These are phyloP conservation scores for Notodonta ziczac DNA, from an alignment of 2,888 invertebrate genomes.

Conservation along the genomic window DNA sequence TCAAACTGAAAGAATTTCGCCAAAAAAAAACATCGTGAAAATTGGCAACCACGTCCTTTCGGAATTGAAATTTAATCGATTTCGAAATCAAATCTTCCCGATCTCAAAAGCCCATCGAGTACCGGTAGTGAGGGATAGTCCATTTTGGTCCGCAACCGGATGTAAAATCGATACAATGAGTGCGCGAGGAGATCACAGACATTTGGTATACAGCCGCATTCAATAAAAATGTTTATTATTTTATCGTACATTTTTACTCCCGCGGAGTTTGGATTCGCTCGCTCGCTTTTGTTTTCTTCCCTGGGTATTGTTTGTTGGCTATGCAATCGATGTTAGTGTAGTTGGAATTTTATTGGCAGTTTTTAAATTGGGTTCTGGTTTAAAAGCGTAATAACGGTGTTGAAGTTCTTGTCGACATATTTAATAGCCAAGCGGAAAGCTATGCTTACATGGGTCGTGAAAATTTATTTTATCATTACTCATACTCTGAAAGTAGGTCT, in stretches of 20 bases:
- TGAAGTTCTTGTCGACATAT: too few relatives aligned
- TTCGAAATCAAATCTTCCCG: slow-evolving; percentile 1
- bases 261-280: slow-evolving; percentile 9
- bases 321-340: slow-evolving; percentile 11
- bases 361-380: background rate
- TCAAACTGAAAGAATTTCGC: too few relatives aligned
- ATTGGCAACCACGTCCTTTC: background rate
- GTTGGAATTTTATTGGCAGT: background rate
- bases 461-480: too few relatives aligned
- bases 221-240: slow-evolving; percentile 57
- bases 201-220: slow-evolving; percentile 50
- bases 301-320: slow-evolving; percentile 18
- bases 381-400: background rate
- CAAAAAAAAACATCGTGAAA: too few relatives aligned
- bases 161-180: slow-evolving; percentile 79
- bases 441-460: too few relatives aligned
- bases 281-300: slow-evolving; percentile 31
- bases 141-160: slow-evolving; percentile 69
- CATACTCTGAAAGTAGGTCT: too few relatives aligned
- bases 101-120: slow-evolving; percentile 23
- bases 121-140: slow-evolving; percentile 48
- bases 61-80: slow-evolving; percentile 1
- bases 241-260: slow-evolving; percentile 15
- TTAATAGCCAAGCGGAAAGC: too few relatives aligned
- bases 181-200: slow-evolving; percentile 68